phyloP scores from a whole-genome alignment of 2,888 invertebrate genomes.

The Polydesmus complanatus region DNA sequence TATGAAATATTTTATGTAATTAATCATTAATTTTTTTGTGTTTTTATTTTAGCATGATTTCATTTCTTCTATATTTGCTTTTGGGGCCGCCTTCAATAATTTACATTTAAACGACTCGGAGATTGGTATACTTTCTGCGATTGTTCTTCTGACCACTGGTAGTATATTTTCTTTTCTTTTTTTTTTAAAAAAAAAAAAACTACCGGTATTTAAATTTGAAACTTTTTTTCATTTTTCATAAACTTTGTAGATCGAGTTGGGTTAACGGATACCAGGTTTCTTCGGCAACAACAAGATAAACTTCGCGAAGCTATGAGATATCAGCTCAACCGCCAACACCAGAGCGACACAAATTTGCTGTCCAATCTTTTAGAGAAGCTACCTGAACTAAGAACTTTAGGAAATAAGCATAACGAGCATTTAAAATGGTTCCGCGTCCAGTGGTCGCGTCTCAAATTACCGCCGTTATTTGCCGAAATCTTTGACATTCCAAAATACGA shows the following conservation, averaged over 20 bases:
- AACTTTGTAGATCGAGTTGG: slow-evolving; percentile 59
- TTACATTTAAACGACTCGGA: slow-evolving; percentile 75
- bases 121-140: slow-evolving; percentile 72
- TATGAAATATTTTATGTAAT: too few species aligned
- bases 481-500: slow-evolving; percentile 79
- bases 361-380: slow-evolving; percentile 45
- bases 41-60: slow-evolving; percentile 67
- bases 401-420: slow-evolving; percentile 65
- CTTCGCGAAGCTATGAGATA: slow-evolving; percentile 74
- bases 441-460: slow-evolving; percentile 60
- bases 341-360: slow-evolving; percentile 45
- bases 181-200: too few species aligned
- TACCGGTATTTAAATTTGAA: too few species aligned
- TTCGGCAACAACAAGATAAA: slow-evolving; percentile 63
- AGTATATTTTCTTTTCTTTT: neutral
- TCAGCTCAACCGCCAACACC: slow-evolving; percentile 49
- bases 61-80: slow-evolving; percentile 63
- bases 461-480: slow-evolving; percentile 88
- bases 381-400: slow-evolving; percentile 64
- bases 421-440: slow-evolving; percentile 73
- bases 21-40: too few species aligned
- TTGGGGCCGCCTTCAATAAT: slow-evolving; percentile 50
- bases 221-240: neutral
- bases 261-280: slow-evolving; percentile 61
- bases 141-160: slow-evolving; percentile 57